Percentiles rank a stretch among this genome's conserved stretches.
These are phyloP conservation scores for Asbolus verrucosus DNA, from an alignment of 1,140 invertebrate species.

Conservation along the genomic window DNA sequence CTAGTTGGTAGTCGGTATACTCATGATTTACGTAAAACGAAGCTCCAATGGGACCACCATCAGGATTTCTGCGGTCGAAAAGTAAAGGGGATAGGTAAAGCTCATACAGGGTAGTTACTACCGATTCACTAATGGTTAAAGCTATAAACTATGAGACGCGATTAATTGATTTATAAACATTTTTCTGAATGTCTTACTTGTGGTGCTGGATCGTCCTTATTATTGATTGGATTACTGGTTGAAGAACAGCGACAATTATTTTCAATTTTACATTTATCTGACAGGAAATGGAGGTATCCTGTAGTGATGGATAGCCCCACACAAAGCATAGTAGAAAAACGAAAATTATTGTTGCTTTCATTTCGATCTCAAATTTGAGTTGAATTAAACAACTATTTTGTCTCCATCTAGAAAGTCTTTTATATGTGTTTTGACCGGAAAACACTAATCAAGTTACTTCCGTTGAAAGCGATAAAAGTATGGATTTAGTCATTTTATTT, in stretches of 20 bases:
- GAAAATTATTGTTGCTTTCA: no score
- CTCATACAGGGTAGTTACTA: conserved; percentile 73
- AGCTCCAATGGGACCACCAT: conserved; percentile 72
- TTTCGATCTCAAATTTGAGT: no score
- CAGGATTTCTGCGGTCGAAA: conserved; percentile 71
- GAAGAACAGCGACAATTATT: conserved; percentile 52
- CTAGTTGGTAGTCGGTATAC: conserved; percentile 75
- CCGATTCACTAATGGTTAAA: conserved; percentile 77
- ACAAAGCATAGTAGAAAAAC: no score
- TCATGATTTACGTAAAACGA: conserved; percentile 80
- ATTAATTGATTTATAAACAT: background rate
- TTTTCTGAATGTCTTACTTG: conserved; percentile 50
- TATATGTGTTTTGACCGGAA: no score
- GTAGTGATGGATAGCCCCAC: background rate
- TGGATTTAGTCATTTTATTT: no score
- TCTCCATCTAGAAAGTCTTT: no score
- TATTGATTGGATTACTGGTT: conserved; percentile 40
- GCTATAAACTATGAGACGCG: conserved; percentile 70
- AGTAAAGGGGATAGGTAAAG: conserved; percentile 73
- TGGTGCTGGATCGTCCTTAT: conserved; percentile 39
- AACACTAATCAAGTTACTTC: no score
- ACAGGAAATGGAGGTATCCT: conserved; percentile 40
- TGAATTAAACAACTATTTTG: no score
- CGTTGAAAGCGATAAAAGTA: no score
- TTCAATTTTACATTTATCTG: conserved; percentile 48